Conservation (phyloP, 2,113 vertebrate genomes). For the Rafetus swinhoei region DNA sequence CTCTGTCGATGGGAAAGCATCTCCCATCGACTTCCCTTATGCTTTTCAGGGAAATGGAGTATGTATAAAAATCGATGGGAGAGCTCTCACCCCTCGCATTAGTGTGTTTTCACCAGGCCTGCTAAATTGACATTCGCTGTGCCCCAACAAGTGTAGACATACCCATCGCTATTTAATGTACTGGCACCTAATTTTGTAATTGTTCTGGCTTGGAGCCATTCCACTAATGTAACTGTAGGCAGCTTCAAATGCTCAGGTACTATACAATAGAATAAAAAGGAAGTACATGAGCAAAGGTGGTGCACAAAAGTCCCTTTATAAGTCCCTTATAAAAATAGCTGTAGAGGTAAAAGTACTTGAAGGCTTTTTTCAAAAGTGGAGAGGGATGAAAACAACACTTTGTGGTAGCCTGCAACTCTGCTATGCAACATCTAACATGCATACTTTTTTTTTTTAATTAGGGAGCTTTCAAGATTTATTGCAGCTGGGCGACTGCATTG, state of each 20-base stretch:
- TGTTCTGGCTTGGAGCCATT: not conserved
- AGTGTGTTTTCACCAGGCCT: no score
- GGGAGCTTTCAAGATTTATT: slow-evolving; percentile 97
- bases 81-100: no score
- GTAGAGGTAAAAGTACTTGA: not conserved
- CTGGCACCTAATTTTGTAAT: not conserved
- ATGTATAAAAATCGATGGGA: no score
- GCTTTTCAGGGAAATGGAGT: no score
- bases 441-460: slow-evolving; percentile 51
- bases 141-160: no score
- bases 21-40: no score
- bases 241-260: not conserved
- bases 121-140: no score
- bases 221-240: not conserved
- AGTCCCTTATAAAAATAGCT: not conserved
- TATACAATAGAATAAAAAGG: not conserved
- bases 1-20: no score
- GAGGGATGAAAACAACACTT: accelerated
- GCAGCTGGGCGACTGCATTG: slow-evolving; percentile 97
- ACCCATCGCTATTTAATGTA: not conserved
- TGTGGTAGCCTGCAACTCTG: not conserved
- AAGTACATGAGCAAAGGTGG: not conserved
- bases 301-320: not conserved
- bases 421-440: not conserved
- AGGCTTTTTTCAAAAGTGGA: not conserved